These are phyloP conservation scores for Triplophysa tibetana DNA, from an alignment of 2,113 vertebrate genomes.

Conservation along the genomic window DNA sequence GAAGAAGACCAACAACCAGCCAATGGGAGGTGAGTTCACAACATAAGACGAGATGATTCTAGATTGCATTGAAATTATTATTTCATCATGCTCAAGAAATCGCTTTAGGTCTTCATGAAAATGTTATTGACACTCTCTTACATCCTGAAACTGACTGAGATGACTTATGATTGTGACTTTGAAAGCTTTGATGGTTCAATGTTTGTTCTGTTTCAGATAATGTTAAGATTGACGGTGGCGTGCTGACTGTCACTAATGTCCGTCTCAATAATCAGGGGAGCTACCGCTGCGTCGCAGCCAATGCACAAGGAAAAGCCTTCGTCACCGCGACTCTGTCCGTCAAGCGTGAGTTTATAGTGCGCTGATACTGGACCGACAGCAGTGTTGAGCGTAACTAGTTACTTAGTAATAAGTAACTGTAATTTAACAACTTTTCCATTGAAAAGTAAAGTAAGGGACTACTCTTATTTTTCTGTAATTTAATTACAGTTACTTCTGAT, in stretches of 20 bases:
- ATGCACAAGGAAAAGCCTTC: conserved; percentile 72
- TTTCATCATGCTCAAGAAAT: no score
- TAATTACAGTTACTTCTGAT: no score
- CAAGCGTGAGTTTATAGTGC: conserved; percentile 73
- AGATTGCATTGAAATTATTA: neutral
- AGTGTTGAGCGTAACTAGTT: no score
- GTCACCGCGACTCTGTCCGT: conserved; percentile 78
- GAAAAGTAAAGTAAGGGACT: no score
- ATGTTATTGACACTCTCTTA: no score
- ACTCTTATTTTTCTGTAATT: no score
- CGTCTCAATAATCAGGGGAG: conserved; percentile 81
- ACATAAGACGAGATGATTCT: neutral
- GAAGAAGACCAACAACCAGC: conserved; percentile 61
- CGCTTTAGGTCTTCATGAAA: no score
- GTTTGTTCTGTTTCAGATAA: conserved; percentile 76
- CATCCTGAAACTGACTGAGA: no score
- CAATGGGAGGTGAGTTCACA: conserved; percentile 69
- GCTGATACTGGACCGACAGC: neutral
- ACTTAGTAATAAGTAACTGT: no score
- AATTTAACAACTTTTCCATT: no score
- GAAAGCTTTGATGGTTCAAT: neutral
- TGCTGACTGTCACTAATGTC: conserved; percentile 77
- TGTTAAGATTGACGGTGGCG: conserved; percentile 77
- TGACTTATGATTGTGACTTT: no score
- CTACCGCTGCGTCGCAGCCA: conserved; percentile 86